These are phyloP conservation scores for Notothenia coriiceps DNA, from an alignment of 2,113 vertebrate genomes.

Conservation along the genomic window DNA sequence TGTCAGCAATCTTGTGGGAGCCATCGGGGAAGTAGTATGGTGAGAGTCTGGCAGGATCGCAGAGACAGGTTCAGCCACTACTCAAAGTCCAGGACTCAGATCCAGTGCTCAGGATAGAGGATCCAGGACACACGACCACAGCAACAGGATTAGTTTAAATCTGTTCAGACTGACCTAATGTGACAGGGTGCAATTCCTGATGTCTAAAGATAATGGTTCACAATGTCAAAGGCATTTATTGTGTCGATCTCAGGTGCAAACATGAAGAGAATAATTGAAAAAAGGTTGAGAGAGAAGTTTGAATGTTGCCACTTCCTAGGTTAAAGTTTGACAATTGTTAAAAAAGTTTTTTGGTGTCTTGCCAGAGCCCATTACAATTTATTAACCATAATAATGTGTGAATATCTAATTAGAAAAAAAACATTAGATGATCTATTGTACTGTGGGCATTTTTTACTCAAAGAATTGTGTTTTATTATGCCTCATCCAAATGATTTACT, in stretches of 20 bases:
- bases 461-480: slow-evolving; percentile 23
- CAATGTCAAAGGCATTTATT: neutral
- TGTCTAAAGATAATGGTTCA: neutral
- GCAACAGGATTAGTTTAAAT: too few relatives aligned
- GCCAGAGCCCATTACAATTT: neutral
- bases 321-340: neutral
- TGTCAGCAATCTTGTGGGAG: too few relatives aligned
- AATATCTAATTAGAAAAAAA: neutral
- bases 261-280: neutral
- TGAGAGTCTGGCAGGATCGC: too few relatives aligned
- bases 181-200: neutral
- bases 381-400: neutral
- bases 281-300: neutral
- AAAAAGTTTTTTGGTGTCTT: neutral
- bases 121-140: too few relatives aligned
- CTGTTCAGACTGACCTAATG: too few relatives aligned
- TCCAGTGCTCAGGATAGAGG: too few relatives aligned
- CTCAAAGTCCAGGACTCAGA: too few relatives aligned
- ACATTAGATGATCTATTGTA: neutral
- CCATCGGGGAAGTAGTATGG: too few relatives aligned
- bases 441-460: slow-evolving; percentile 22
- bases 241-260: neutral
- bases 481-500: slow-evolving; percentile 43
- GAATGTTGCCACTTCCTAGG: neutral
- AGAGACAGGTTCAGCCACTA: too few relatives aligned